A percentile compares a stretch with the other conserved stretches of the same genome.
These are phyloP conservation scores for Oscheius sp. DNA, from an alignment of 2,888 invertebrate species.

Conservation along the genomic window DNA sequence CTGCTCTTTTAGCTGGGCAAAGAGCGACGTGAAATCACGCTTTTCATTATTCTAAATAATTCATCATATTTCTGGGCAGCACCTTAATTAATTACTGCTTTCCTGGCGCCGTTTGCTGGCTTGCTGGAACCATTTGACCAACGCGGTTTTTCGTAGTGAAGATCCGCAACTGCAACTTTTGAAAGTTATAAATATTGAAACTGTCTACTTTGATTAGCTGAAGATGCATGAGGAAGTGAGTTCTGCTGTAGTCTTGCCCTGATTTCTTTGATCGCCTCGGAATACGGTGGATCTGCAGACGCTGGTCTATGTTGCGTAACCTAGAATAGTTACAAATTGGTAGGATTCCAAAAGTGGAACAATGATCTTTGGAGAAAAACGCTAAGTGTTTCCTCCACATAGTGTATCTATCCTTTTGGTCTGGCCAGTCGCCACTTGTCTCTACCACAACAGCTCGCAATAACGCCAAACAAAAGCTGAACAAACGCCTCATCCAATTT, in stretches of 20 bases:
- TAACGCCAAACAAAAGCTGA: too few relatives aligned
- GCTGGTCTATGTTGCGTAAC: constrained; percentile 63
- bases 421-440: too few relatives aligned
- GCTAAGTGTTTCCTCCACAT: too few relatives aligned
- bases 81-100: constrained; percentile 22
- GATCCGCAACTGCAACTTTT: neutral
- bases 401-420: too few relatives aligned
- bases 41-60: constrained; percentile 31
- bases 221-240: constrained; percentile 58
- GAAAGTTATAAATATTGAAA: neutral
- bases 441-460: too few relatives aligned
- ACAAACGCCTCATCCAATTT: too few relatives aligned
- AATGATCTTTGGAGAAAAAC: too few relatives aligned
- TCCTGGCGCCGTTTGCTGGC: constrained; percentile 11
- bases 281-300: constrained; percentile 68
- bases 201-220: constrained; percentile 58
- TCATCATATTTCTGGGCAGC: neutral
- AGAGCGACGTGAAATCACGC: constrained; percentile 52
- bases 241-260: constrained; percentile 55
- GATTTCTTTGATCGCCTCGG: constrained; percentile 63
- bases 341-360: too few relatives aligned
- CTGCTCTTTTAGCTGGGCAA: constrained; percentile 68
- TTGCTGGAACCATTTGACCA: constrained; percentile 5
- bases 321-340: constrained; percentile 38
- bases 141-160: constrained; percentile 4